A percentile compares a stretch with the other conserved stretches of the same genome.
These are phyloP conservation scores for Adineta ricciae DNA, from an alignment of 2,888 invertebrate species.

Conservation along the genomic window DNA sequence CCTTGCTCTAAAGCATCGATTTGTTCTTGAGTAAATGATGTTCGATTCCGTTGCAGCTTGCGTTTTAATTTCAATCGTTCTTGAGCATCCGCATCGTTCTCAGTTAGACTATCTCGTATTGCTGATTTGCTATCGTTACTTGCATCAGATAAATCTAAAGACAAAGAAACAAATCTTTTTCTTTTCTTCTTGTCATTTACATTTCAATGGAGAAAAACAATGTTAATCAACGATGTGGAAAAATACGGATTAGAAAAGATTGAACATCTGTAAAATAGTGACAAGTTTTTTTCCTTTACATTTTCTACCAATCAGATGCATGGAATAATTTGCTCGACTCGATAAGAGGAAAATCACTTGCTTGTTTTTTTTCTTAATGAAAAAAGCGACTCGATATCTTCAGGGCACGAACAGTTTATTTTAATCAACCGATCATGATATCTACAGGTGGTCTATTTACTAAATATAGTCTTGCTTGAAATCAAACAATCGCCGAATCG, in stretches of 20 bases:
- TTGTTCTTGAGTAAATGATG: conserved; percentile 94
- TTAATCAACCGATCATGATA: background rate
- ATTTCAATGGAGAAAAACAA: background rate
- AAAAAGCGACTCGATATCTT: background rate
- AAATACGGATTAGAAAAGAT: conserved; percentile 16
- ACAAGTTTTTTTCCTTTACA: background rate
- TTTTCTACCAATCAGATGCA: background rate
- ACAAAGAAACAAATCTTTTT: background rate
- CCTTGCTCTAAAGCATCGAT: conserved; percentile 95
- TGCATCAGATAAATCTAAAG: conserved; percentile 19
- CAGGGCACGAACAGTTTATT: background rate
- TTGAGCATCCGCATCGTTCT: conserved; percentile 28
- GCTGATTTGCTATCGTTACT: conserved; percentile 1
- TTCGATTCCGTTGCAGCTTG: conserved; percentile 89
- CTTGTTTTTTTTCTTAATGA: background rate
- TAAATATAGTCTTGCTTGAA: background rate
- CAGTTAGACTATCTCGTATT: background rate
- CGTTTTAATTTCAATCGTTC: conserved; percentile 48
- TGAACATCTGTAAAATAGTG: conserved; percentile 18
- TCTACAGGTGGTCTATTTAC: too few species aligned
- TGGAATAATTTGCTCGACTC: background rate
- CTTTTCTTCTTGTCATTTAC: background rate
- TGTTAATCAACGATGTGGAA: conserved; percentile 16
- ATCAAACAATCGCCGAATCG: background rate
- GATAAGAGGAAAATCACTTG: too few species aligned